A percentile compares a stretch with the other conserved stretches of the same genome.
Conservation (phyloP, 2,113 vertebrate species). For the Damaliscus lunatus region DNA sequence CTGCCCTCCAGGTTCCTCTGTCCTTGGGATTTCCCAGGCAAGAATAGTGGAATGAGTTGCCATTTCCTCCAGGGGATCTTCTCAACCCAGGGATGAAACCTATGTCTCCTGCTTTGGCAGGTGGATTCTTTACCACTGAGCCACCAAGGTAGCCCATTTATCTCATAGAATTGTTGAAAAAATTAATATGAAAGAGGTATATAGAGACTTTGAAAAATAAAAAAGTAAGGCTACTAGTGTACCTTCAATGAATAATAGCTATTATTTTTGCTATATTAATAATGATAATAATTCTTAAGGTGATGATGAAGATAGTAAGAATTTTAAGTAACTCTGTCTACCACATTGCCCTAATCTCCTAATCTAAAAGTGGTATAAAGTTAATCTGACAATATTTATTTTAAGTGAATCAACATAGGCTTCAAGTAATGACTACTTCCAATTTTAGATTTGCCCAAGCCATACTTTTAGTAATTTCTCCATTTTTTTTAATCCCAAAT, state of each 20-base stretch:
- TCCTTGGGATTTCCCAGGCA: not conserved
- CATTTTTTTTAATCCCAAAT: not conserved
- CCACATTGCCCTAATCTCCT: not conserved
- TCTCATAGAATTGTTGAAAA: not conserved
- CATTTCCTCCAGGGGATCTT: not conserved
- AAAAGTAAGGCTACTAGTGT: not conserved
- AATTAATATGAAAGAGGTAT: not conserved
- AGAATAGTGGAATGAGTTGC: not conserved
- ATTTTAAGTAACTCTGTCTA: not conserved
- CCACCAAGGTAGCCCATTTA: not conserved
- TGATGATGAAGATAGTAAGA: not conserved
- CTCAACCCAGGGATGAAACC: not conserved
- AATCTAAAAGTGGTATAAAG: not conserved
- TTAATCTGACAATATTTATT: not conserved
- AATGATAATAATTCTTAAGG: not conserved
- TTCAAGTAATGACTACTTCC: not conserved
- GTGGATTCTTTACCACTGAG: not conserved
- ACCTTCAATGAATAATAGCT: not conserved
- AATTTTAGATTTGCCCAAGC: not conserved
- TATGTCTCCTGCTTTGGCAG: not conserved
- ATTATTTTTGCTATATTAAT: not conserved
- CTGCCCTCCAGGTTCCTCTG: not conserved
- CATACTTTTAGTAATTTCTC: not conserved
- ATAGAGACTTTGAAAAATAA: not conserved
- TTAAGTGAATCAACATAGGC: not conserved